A percentile compares a stretch with the other conserved stretches of the same genome.
These are phyloP conservation scores for Melipona beecheii DNA, from an alignment of 2,888 invertebrate species.

Conservation along the genomic window DNA sequence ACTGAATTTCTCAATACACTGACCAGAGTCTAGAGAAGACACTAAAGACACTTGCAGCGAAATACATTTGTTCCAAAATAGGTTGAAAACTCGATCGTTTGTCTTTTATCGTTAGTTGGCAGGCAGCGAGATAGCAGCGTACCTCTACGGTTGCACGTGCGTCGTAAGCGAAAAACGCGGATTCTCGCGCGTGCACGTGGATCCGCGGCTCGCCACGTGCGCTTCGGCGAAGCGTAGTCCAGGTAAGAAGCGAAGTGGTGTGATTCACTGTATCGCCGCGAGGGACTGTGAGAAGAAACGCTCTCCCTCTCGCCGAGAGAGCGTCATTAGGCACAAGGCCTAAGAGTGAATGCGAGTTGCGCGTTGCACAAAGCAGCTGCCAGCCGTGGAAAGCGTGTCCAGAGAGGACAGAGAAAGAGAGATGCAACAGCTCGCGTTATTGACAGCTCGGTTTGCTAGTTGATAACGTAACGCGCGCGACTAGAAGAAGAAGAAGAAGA, in stretches of 20 bases:
- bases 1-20: too few relatives aligned
- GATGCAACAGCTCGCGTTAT: conserved; percentile 23
- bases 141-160: not conserved
- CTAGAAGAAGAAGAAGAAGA: conserved; percentile 19
- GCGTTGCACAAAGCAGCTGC: conserved; percentile 64
- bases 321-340: conserved; percentile 80
- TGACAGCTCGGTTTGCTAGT: conserved; percentile 54
- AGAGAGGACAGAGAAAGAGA: conserved; percentile 9
- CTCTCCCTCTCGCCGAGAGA: conserved; percentile 66
- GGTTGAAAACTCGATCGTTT: not conserved
- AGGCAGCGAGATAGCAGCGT: not conserved
- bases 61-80: too few relatives aligned
- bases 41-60: too few relatives aligned
- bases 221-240: conserved; percentile 16
- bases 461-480: too few relatives aligned
- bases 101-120: not conserved
- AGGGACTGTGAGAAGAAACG: conserved; percentile 64
- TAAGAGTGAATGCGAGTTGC: conserved; percentile 62
- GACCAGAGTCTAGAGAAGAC: too few relatives aligned
- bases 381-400: conserved; percentile 24
- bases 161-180: not conserved
- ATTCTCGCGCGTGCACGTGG: conserved; percentile 17
- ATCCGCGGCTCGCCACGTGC: conserved; percentile 18
- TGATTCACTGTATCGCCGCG: conserved; percentile 48
- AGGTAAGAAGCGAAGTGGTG: conserved; percentile 9